Conservation (phyloP, 2,888 invertebrate species). For the Abrostola tripartita region DNA sequence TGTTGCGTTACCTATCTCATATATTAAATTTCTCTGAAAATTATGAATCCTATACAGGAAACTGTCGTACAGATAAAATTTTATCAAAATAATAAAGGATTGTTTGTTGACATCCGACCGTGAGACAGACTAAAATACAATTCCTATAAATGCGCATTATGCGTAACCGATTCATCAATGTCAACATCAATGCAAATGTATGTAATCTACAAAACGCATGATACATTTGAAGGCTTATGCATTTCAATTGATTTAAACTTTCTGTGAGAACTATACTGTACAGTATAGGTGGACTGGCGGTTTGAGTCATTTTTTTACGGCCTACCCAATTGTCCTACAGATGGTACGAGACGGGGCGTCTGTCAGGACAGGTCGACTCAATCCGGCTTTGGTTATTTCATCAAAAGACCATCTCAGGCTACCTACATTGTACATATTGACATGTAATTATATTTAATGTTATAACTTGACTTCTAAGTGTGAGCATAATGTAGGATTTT, state of each 20-base stretch:
- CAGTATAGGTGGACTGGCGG: no score
- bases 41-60: constrained; percentile 36
- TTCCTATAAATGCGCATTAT: constrained; percentile 48
- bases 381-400: no score
- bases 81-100: constrained; percentile 59
- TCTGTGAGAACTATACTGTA: constrained; percentile 7
- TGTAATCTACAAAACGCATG: not conserved
- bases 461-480: no score
- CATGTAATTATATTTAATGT: no score
- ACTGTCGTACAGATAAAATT: constrained; percentile 43
- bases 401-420: no score
- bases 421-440: no score
- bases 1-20: not conserved
- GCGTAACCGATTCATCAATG: constrained; percentile 29
- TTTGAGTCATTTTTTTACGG: no score
- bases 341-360: no score
- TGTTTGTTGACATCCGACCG: constrained; percentile 52
- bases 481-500: no score
- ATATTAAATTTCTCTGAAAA: constrained; percentile 21
- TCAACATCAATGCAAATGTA: constrained; percentile 7
- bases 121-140: constrained; percentile 30
- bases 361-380: no score
- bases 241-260: constrained; percentile 10
- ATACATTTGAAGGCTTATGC: constrained; percentile 13
- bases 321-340: no score